phyloP scores from a whole-genome alignment of 2,888 invertebrate genomes.

The Calameuta idolon region DNA sequence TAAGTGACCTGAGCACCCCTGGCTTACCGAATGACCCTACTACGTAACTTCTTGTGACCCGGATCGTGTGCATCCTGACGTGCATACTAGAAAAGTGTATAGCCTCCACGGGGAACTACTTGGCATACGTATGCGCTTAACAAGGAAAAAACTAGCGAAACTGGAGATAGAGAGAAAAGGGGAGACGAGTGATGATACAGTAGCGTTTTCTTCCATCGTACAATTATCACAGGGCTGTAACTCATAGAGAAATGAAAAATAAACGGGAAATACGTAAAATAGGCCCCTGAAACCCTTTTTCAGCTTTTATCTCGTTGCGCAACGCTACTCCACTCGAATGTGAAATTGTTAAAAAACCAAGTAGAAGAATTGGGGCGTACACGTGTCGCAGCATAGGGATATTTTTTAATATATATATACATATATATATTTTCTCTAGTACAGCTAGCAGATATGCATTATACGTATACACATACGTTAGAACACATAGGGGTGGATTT shows the following conservation, averaged over 20 bases:
- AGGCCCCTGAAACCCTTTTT: neutral
- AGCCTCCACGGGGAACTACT: neutral
- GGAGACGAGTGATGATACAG: neutral
- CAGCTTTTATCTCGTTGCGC: neutral
- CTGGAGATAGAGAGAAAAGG: neutral
- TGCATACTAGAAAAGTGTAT: neutral
- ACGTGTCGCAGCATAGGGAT: neutral
- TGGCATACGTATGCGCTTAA: neutral
- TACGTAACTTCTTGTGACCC: neutral
- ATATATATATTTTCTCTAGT: neutral
- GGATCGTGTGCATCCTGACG: neutral
- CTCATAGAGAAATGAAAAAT: neutral
- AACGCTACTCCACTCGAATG: neutral
- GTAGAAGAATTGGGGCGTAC: neutral
- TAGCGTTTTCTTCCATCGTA: neutral
- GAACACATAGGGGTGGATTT: neutral
- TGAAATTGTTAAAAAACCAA: neutral
- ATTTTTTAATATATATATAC: neutral
- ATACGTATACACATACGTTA: neutral
- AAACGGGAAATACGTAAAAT: neutral
- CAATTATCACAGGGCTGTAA: neutral
- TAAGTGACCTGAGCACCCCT: constrained; percentile 3
- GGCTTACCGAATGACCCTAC: no score
- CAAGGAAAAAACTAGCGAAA: neutral
- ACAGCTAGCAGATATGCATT: neutral